These are phyloP conservation scores for Pachliopta kotzebuea DNA, from an alignment of 2,888 invertebrate species.

Conservation along the genomic window DNA sequence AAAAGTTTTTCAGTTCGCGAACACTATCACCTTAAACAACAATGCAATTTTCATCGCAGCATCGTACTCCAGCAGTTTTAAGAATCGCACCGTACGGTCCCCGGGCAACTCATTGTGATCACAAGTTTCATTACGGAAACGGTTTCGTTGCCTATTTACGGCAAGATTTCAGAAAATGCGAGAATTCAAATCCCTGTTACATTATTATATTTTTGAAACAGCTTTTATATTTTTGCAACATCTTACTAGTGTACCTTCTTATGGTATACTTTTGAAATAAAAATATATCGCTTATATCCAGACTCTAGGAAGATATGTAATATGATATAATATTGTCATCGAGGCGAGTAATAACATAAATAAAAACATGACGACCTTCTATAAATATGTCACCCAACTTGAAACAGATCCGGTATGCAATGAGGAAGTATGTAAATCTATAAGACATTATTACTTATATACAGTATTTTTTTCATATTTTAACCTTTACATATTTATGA, in stretches of 20 bases:
- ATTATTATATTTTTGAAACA: not conserved
- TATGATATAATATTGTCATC: too few relatives aligned
- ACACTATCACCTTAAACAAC: constrained; percentile 21
- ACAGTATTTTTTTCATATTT: not conserved
- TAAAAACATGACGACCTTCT: constrained; percentile 16
- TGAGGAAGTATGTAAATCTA: constrained; percentile 9
- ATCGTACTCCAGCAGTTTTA: constrained; percentile 12
- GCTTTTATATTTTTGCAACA: too few relatives aligned
- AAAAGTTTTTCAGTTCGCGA: constrained; percentile 26
- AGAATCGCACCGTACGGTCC: constrained; percentile 38
- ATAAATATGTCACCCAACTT: constrained; percentile 1
- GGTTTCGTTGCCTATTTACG: constrained; percentile 6
- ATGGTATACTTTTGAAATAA: too few relatives aligned
- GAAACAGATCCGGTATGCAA: constrained; percentile 20
- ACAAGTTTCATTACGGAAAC: constrained; percentile 8
- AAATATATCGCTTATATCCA: too few relatives aligned
- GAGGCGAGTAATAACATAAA: not conserved
- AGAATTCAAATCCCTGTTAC: not conserved
- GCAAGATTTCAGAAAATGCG: not conserved
- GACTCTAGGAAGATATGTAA: too few relatives aligned
- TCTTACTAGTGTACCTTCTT: too few relatives aligned
- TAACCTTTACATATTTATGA: not conserved
- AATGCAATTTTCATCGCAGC: constrained; percentile 25
- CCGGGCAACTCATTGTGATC: constrained; percentile 18
- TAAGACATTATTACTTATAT: not conserved